Evolutionary conservation across 1,140 invertebrate genomes (phyloP), one percentile per base, ranked within the genome.

Genomic region (Prorops nasuta): DNA sequence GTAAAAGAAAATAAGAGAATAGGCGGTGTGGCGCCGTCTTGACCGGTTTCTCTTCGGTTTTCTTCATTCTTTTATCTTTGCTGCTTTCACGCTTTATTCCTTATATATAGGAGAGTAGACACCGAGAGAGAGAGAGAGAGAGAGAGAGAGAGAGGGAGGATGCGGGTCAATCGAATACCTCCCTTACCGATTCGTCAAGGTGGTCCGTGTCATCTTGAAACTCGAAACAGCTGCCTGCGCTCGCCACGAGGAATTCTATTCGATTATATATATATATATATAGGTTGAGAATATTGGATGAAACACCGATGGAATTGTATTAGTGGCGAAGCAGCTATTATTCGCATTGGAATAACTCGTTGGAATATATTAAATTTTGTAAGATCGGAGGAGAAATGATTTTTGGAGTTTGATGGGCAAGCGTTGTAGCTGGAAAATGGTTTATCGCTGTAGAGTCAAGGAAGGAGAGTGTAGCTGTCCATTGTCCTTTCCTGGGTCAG

Each of bases 401-500:
- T 44, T 44, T 34, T 28, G 24, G 12, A 6, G 24, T 28, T 7
- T 28, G 24, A 28, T 28, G 24, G 6, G 6, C 6, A 28, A 28
- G 24, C 24, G 24, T 28, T 12, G 24, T 6, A 28, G 24, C 6
- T 28, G 6, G 24, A 28, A 28, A 12, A 28, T 28, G 49, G 52
- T 45, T 44, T 51, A 22, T 64, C 56, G 44, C 51, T 44, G 39
- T 51, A 44, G 28, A 17, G 44, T 35, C 38, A 12, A 21, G 41
- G 7, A 15, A 42, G 39, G 38, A 39, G 53, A 50, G 49, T 54
- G 58, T 54, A 38, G 42, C 20, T 35, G 36, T 28, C 58, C 61
- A 69, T 69, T 69, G 67, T 69, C 65, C 58, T 60, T 58, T 52
- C 51, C 61, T 44, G 57, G 57, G 54, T 36, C 54, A 22, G 45